Conservation (phyloP, 2,113 vertebrate genomes). For the Dromiciops gliroides region DNA sequence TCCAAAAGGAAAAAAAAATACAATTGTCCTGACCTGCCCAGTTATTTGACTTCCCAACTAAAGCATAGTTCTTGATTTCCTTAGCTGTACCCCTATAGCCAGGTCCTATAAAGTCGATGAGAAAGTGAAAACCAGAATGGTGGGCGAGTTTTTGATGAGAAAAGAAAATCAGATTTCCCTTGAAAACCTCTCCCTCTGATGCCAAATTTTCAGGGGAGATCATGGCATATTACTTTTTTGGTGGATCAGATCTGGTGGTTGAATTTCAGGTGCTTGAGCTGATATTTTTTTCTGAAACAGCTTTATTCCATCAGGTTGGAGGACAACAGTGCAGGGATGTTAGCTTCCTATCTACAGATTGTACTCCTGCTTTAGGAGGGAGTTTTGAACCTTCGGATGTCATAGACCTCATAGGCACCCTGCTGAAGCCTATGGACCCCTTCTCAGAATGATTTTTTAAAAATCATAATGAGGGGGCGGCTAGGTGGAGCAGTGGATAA, state of each 20-base stretch:
- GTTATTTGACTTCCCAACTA: conserved; percentile 2
- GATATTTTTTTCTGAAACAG: conserved; percentile 3
- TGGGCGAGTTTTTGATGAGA: not conserved
- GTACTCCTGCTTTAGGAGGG: not conserved
- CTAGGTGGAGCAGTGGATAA: too few relatives aligned
- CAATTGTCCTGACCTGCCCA: not conserved
- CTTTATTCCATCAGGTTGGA: not conserved
- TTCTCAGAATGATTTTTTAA: not conserved
- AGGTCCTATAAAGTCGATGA: not conserved
- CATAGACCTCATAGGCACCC: not conserved
- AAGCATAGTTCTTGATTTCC: conserved; percentile 31
- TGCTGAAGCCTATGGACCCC: not conserved
- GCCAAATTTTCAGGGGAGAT: not conserved
- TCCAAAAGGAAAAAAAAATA: not conserved
- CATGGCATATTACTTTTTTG: conserved; percentile 16
- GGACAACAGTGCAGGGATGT: not conserved
- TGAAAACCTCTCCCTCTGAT: not conserved
- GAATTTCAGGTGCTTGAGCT: conserved; percentile 17
- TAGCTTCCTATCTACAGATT: not conserved
- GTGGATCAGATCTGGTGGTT: conserved; percentile 18
- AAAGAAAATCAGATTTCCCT: conserved; percentile 30
- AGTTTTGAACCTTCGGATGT: not conserved
- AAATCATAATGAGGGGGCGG: too few relatives aligned
- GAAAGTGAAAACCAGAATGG: conserved; percentile 37
- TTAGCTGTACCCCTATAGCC: not conserved